phyloP scores from a whole-genome alignment of 2,888 invertebrate species.

The Oscheius sp. region DNA sequence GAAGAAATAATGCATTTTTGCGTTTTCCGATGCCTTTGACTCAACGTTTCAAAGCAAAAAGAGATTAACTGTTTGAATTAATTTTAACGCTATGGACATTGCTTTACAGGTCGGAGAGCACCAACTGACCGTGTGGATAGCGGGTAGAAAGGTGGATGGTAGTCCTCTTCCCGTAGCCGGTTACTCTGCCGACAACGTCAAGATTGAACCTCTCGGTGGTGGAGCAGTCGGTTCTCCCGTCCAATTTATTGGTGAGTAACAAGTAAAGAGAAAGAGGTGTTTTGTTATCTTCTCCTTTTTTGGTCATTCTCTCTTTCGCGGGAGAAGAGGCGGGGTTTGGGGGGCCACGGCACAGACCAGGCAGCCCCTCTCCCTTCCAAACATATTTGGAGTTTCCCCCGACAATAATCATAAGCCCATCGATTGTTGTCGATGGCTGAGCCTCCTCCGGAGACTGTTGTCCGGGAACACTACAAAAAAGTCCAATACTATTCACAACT shows the following conservation, averaged over 20 bases:
- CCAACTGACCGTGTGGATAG: constrained; percentile 88
- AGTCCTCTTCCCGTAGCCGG: constrained; percentile 60
- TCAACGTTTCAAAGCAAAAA: no score
- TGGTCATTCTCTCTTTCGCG: not conserved
- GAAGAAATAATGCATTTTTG: no score
- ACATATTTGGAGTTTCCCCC: not conserved
- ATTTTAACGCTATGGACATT: no score
- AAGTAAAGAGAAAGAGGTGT: not conserved
- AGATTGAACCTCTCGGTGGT: constrained; percentile 91
- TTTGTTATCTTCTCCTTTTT: constrained; percentile 12
- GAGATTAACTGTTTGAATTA: no score
- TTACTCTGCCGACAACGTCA: constrained; percentile 83
- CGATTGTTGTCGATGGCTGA: constrained; percentile 28
- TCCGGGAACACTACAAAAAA: constrained; percentile 29
- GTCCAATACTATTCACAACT: constrained; percentile 65
- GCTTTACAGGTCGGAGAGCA: constrained; percentile 79
- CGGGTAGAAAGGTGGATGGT: constrained; percentile 82
- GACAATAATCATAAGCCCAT: constrained; percentile 29
- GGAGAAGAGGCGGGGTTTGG: constrained; percentile 17
- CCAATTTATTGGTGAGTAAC: constrained; percentile 87
- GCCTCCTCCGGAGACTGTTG: not conserved
- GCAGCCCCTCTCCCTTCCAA: constrained; percentile 8
- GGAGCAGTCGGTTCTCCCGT: constrained; percentile 94
- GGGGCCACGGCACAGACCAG: not conserved
- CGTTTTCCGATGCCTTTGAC: no score